Evolutionary conservation across 2,113 vertebrate species (phyloP).

Genomic region (Esox niger): DNA sequence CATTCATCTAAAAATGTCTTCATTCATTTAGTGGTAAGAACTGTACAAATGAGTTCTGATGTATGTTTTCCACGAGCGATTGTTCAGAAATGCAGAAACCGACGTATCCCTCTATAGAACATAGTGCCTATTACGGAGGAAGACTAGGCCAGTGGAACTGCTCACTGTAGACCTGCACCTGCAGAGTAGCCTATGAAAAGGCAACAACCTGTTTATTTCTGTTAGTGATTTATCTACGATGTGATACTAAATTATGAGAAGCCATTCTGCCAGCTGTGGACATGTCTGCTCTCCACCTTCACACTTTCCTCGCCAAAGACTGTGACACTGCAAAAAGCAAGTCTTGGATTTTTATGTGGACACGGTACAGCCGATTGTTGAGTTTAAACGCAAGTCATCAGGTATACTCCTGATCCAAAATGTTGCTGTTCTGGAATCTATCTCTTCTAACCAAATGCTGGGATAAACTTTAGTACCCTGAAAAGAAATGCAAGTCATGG

Average conservation of each 20-base stretch:
- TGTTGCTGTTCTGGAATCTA: neutral
- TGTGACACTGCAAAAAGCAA: slow-evolving; percentile 16
- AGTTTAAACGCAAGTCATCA: neutral
- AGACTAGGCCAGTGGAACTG: slow-evolving; percentile 27
- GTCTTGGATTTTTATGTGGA: slow-evolving; percentile 6
- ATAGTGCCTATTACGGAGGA: slow-evolving; percentile 47
- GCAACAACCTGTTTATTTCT: neutral
- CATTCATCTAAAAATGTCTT: neutral
- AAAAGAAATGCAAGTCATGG: slow-evolving; percentile 10
- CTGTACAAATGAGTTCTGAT: slow-evolving; percentile 7
- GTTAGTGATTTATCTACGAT: neutral
- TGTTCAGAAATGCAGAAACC: slow-evolving; percentile 15
- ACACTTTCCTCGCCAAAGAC: slow-evolving; percentile 10
- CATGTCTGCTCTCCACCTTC: neutral
- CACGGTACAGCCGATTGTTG: slow-evolving; percentile 1
- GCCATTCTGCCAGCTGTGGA: slow-evolving; percentile 18
- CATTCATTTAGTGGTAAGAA: neutral
- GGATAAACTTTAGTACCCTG: neutral
- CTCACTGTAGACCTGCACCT: slow-evolving; percentile 25
- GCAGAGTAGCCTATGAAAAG: neutral
- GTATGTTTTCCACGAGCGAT: neutral
- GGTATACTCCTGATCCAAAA: neutral
- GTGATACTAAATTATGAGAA: slow-evolving; percentile 21
- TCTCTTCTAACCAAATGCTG: neutral
- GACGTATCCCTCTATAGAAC: slow-evolving; percentile 25